Percentiles rank a stretch among this genome's conserved stretches.
Conservation (phyloP, 2,113 vertebrate genomes). For the Malurus alboscapulatus region DNA sequence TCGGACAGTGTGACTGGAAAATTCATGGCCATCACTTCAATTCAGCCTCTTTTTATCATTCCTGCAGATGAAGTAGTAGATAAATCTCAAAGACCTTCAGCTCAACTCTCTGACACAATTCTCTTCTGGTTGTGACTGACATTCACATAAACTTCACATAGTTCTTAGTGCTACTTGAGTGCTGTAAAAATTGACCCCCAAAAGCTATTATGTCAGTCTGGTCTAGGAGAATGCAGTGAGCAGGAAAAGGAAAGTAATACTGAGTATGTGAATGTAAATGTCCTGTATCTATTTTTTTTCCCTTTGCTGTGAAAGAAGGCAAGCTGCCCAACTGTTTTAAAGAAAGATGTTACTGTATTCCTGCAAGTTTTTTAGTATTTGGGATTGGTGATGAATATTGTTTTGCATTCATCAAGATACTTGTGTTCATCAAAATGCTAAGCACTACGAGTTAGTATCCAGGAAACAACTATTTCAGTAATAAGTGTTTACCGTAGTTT, state of each 20-base stretch:
- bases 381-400: neutral
- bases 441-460: neutral
- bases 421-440: neutral
- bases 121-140: neutral
- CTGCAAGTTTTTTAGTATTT: neutral
- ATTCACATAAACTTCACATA: neutral
- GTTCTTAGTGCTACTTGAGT: neutral
- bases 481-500: neutral
- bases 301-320: neutral
- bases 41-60: neutral
- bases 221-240: neutral
- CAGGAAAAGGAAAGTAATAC: neutral
- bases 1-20: neutral
- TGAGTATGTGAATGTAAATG: neutral
- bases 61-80: neutral
- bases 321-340: neutral
- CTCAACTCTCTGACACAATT: neutral
- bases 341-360: neutral
- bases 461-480: neutral
- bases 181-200: neutral
- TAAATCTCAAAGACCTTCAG: conserved; percentile 22
- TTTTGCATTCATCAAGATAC: neutral
- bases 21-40: neutral
- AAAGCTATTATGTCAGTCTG: neutral
- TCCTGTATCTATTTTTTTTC: neutral